phyloP scores from a whole-genome alignment of 1,140 invertebrate species.

The Brachionus calyciflorus region DNA sequence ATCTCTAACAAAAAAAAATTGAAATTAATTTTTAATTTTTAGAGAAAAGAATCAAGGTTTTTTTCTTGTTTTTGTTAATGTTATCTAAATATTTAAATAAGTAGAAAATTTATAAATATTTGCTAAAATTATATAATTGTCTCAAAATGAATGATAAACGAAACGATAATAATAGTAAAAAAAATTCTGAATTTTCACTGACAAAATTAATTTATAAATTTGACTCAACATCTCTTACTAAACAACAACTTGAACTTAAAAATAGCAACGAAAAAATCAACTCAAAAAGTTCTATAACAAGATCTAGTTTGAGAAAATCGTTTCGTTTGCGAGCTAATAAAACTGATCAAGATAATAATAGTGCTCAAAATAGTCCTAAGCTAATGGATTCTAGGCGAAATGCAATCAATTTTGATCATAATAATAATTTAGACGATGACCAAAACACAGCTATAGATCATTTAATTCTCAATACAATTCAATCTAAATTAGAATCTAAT shows the following conservation, averaged over 20 bases:
- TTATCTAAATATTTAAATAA: too few relatives aligned
- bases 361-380: background rate
- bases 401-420: constrained; percentile 14
- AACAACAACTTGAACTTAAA: background rate
- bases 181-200: constrained; percentile 1
- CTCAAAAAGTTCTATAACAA: background rate
- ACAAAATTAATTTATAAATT: constrained; percentile 34
- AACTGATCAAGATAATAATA: background rate
- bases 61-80: too few relatives aligned
- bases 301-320: constrained; percentile 21
- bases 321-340: background rate
- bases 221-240: background rate
- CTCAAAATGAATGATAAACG: constrained; percentile 32
- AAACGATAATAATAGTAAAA: constrained; percentile 17
- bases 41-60: too few relatives aligned
- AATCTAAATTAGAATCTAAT: constrained; percentile 24
- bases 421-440: constrained; percentile 28
- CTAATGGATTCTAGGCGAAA: background rate
- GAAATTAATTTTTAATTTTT: too few relatives aligned
- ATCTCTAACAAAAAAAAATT: too few relatives aligned
- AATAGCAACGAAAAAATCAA: constrained; percentile 32
- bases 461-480: constrained; percentile 23
- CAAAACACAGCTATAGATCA: background rate
- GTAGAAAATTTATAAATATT: too few relatives aligned
- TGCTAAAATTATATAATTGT: too few relatives aligned